phyloP scores from a whole-genome alignment of 2,113 vertebrate species.

The Perca schrenkii region DNA sequence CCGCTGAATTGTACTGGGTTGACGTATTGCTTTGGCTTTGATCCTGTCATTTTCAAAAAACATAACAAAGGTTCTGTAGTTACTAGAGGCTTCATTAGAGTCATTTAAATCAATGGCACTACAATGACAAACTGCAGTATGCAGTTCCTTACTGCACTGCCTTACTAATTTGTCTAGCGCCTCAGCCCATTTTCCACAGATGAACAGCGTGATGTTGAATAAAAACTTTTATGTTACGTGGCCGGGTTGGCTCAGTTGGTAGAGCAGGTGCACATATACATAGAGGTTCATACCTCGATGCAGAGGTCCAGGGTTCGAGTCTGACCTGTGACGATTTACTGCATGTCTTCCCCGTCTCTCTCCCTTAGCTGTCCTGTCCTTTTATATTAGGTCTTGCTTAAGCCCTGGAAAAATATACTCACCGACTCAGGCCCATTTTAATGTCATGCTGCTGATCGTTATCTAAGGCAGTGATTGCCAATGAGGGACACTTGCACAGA shows the following conservation, averaged over 20 bases:
- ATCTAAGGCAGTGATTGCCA: conserved; percentile 12
- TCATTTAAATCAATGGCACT: conserved; percentile 40
- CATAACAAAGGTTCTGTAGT: conserved; percentile 13
- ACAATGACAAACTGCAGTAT: conserved; percentile 39
- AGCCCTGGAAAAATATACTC: background rate
- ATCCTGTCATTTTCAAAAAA: conserved; percentile 28
- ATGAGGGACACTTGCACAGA: background rate
- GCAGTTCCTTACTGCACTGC: conserved; percentile 22
- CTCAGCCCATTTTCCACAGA: conserved; percentile 17
- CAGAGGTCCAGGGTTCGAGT: too few relatives aligned
- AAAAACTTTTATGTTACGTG: conserved; percentile 7
- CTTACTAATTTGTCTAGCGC: conserved; percentile 24
- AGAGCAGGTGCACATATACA: too few relatives aligned
- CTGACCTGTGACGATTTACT: too few relatives aligned
- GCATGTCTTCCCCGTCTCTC: too few relatives aligned
- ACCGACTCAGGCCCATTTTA: background rate
- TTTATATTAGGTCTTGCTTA: conserved; percentile 10
- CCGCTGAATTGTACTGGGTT: conserved; percentile 12
- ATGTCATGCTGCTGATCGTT: conserved; percentile 1
- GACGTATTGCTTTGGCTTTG: conserved; percentile 43
- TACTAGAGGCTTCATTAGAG: conserved; percentile 46
- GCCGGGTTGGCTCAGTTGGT: too few relatives aligned
- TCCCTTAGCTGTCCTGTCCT: too few relatives aligned
- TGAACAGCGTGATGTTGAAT: background rate
- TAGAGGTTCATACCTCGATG: too few relatives aligned